Percentiles rank a stretch among this genome's conserved stretches.
phyloP scores from a whole-genome alignment of 2,888 invertebrate genomes.

The Graphium colonna region DNA sequence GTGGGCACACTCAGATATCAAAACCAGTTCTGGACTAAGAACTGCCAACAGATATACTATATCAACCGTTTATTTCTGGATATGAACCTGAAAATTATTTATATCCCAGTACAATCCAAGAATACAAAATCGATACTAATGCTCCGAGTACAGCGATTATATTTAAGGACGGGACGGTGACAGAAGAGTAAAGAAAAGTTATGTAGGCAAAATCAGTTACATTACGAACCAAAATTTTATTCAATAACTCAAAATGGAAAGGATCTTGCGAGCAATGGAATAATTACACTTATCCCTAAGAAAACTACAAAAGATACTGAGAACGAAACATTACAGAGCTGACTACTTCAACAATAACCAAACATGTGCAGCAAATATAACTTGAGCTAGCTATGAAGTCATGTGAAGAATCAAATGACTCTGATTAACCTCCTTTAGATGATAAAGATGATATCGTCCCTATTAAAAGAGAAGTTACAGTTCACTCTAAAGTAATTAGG shows the following conservation, averaged over 20 bases:
- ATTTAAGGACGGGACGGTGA: not conserved
- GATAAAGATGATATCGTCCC: not conserved
- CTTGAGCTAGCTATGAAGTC: conserved; percentile 15
- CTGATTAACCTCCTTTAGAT: not conserved
- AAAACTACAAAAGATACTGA: too few relatives aligned
- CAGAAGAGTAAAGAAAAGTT: conserved; percentile 1
- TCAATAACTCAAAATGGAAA: not conserved
- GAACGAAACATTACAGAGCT: too few relatives aligned
- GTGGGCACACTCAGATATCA: too few relatives aligned
- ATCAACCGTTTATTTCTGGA: conserved; percentile 1
- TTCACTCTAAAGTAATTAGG: not conserved
- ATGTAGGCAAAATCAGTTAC: not conserved
- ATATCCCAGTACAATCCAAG: too few relatives aligned
- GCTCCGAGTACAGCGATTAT: not conserved
- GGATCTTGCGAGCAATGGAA: not conserved
- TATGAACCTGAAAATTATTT: conserved; percentile 5
- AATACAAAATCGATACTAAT: not conserved
- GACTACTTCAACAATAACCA: not conserved
- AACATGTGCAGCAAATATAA: conserved; percentile 7
- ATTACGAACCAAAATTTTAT: not conserved
- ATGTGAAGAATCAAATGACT: conserved; percentile 6
- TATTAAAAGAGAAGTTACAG: not conserved
- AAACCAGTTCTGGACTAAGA: not conserved
- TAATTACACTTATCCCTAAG: too few relatives aligned
- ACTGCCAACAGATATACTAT: not conserved